phyloP scores from a whole-genome alignment of 2,888 invertebrate genomes.

The Drosophila colorata region DNA sequence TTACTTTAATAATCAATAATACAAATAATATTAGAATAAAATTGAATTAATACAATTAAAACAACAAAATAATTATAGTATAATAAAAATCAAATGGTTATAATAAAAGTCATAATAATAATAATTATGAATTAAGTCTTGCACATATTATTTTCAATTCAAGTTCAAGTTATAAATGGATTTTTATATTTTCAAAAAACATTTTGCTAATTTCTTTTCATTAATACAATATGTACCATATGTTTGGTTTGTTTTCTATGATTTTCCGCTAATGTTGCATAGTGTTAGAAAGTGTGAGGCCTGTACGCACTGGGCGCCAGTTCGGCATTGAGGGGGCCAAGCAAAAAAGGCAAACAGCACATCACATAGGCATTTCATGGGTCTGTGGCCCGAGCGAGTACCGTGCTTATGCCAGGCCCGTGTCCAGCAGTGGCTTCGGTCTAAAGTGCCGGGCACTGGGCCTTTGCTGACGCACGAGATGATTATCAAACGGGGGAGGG shows the following conservation, averaged over 20 bases:
- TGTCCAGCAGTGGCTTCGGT: constrained; percentile 40
- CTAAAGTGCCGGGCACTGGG: constrained; percentile 51
- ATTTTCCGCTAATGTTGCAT: background rate
- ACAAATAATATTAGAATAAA: too few relatives aligned
- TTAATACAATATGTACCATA: too few relatives aligned
- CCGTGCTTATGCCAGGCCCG: background rate
- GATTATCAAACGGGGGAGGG: constrained; percentile 60
- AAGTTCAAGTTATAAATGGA: too few relatives aligned
- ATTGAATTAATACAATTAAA: too few relatives aligned
- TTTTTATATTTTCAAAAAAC: too few relatives aligned
- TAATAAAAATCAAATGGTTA: too few relatives aligned
- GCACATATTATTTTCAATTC: too few relatives aligned
- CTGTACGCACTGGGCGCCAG: constrained; percentile 13
- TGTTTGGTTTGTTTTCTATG: background rate
- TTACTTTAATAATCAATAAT: too few relatives aligned
- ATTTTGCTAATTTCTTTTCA: too few relatives aligned
- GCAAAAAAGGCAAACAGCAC: constrained; percentile 19
- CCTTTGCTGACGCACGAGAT: constrained; percentile 80
- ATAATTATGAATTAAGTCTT: too few relatives aligned
- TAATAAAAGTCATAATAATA: too few relatives aligned
- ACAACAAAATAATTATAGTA: too few relatives aligned
- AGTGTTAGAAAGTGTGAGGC: constrained; percentile 15
- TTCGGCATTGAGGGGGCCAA: constrained; percentile 14
- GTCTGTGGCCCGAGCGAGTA: constrained; percentile 18
- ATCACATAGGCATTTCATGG: constrained; percentile 46